These are phyloP conservation scores for Alcedo quadribrachys DNA, from an alignment of 2,797 vertebrate species.

Conservation along the genomic window DNA sequence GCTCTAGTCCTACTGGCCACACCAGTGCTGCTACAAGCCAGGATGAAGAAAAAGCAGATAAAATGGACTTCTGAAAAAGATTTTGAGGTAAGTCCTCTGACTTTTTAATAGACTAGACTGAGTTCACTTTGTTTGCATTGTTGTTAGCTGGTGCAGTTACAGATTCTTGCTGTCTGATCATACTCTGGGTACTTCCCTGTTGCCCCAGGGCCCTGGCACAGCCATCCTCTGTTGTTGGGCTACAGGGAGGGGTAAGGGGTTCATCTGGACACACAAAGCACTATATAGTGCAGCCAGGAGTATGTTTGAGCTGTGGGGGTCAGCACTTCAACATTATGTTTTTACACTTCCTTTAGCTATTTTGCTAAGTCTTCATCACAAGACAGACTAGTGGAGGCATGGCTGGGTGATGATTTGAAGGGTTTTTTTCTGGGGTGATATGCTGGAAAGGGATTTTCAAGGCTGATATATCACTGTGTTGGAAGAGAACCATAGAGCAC, in stretches of 20 bases:
- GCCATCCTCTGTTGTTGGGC: background rate
- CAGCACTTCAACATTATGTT: fast-evolving
- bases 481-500: background rate
- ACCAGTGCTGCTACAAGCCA: background rate
- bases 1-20: background rate
- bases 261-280: background rate
- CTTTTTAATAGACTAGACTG: background rate
- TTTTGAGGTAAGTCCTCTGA: constrained; percentile 2
- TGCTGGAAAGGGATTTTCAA: background rate
- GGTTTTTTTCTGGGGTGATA: background rate
- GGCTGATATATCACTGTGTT: background rate
- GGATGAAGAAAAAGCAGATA: background rate
- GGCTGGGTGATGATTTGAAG: background rate
- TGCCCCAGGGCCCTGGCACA: background rate
- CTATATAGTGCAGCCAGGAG: background rate
- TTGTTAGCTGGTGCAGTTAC: background rate
- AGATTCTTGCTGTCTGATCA: background rate
- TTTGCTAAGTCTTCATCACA: background rate
- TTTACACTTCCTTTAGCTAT: background rate
- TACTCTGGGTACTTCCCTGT: background rate
- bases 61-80: constrained; percentile 1
- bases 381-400: background rate
- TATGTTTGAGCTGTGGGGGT: background rate
- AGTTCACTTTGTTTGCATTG: background rate
- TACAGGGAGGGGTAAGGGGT: background rate